phyloP scores from a whole-genome alignment of 2,888 invertebrate species.

The Papilio gigon region DNA sequence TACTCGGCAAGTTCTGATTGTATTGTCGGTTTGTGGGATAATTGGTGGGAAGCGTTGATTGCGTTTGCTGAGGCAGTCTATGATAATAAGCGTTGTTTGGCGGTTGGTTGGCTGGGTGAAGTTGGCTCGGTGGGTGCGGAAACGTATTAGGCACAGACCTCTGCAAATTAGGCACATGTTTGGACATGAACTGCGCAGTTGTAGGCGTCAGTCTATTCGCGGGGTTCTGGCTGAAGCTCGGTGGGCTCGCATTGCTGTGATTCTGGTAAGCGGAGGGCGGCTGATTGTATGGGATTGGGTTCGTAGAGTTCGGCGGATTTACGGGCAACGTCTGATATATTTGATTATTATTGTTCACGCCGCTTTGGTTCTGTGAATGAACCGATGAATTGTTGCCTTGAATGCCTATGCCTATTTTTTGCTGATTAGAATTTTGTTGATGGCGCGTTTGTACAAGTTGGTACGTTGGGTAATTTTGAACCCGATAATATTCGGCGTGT shows the following conservation, averaged over 20 bases:
- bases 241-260: conserved; percentile 69
- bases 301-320: conserved; percentile 60
- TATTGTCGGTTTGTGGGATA: conserved; percentile 63
- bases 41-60: conserved; percentile 55
- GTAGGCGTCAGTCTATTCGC: conserved; percentile 73
- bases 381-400: conserved; percentile 66
- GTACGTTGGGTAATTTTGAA: conserved; percentile 71
- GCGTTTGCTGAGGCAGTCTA: conserved; percentile 65
- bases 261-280: conserved; percentile 67
- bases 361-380: conserved; percentile 56
- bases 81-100: conserved; percentile 74
- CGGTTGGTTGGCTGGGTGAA: conserved; percentile 64
- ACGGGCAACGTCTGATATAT: conserved; percentile 70
- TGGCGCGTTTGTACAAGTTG: conserved; percentile 66
- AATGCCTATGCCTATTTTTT: conserved; percentile 63
- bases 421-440: conserved; percentile 66
- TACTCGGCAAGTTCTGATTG: conserved; percentile 56
- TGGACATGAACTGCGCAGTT: conserved; percentile 59
- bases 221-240: conserved; percentile 73
- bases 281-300: conserved; percentile 71
- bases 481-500: conserved; percentile 70
- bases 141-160: conserved; percentile 70
- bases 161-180: conserved; percentile 63
- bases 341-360: conserved; percentile 59
- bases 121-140: conserved; percentile 68